Evolutionary conservation across 2,797 vertebrate species (phyloP).

Genomic region (Anniella stebbinsi): DNA sequence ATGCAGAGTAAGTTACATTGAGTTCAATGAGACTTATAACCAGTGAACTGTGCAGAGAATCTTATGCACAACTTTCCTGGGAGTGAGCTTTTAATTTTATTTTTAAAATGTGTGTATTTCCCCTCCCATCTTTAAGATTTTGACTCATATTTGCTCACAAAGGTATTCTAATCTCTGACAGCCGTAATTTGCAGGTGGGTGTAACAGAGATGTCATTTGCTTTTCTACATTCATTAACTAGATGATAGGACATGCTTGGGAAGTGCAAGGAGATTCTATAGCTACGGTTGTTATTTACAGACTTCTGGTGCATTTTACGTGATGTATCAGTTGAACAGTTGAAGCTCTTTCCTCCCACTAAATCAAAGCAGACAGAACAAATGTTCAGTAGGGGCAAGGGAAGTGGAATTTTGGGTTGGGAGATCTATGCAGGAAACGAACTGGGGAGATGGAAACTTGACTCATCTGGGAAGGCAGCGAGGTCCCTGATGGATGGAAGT

Average conservation of each 20-base stretch:
- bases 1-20: background rate
- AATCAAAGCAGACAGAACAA: background rate
- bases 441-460: background rate
- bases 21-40: background rate
- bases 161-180: background rate
- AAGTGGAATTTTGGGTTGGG: background rate
- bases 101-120: background rate
- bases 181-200: background rate
- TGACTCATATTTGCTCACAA: background rate
- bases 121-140: background rate
- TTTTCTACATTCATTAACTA: slow-evolving; percentile 7
- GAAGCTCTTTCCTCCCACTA: too few relatives aligned
- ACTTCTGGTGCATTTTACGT: background rate
- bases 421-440: background rate
- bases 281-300: background rate
- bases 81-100: background rate
- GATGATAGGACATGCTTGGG: background rate
- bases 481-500: background rate
- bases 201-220: background rate
- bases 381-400: too few relatives aligned
- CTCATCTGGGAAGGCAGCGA: background rate
- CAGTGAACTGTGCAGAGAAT: background rate
- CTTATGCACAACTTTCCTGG: background rate
- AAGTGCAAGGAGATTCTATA: background rate
- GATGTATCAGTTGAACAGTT: background rate